Evolutionary conservation across 2,888 invertebrate species (phyloP).

Genomic region (Nomada fabriciana): DNA sequence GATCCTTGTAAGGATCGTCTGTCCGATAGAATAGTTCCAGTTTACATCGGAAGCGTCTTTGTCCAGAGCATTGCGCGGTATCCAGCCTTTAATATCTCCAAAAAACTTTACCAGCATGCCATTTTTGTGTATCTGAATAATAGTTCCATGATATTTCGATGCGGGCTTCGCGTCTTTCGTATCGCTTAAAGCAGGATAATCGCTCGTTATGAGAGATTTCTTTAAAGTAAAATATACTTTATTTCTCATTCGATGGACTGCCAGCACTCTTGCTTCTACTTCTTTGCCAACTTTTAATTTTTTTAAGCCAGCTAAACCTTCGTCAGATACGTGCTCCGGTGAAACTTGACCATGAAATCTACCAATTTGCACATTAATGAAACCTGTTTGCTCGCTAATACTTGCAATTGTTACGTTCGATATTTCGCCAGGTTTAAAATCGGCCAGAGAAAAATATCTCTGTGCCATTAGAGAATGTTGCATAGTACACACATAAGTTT

Average conservation of each 20-base stretch:
- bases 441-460: slow-evolving; percentile 85
- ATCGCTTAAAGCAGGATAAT: slow-evolving; percentile 85
- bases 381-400: slow-evolving; percentile 70
- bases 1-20: slow-evolving; percentile 84
- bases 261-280: slow-evolving; percentile 87
- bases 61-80: slow-evolving; percentile 83
- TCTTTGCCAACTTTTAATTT: slow-evolving; percentile 86
- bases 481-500: slow-evolving; percentile 89
- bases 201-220: slow-evolving; percentile 87
- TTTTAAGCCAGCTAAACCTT: slow-evolving; percentile 79
- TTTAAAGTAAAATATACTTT: slow-evolving; percentile 88
- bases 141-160: slow-evolving; percentile 86
- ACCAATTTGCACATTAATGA: slow-evolving; percentile 73
- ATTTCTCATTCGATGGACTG: slow-evolving; percentile 84
- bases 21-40: slow-evolving; percentile 86
- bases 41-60: slow-evolving; percentile 79
- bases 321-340: slow-evolving; percentile 74
- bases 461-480: slow-evolving; percentile 86
- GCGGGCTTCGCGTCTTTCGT: slow-evolving; percentile 86
- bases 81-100: slow-evolving; percentile 86
- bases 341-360: slow-evolving; percentile 73
- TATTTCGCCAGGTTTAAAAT: slow-evolving; percentile 75
- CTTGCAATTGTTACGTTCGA: slow-evolving; percentile 73
- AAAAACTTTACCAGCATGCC: slow-evolving; percentile 87
- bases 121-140: slow-evolving; percentile 84